Base-by-base conservation (phyloP, 2,797 vertebrate species). In the Sphaeramia orbicularis region DNA sequence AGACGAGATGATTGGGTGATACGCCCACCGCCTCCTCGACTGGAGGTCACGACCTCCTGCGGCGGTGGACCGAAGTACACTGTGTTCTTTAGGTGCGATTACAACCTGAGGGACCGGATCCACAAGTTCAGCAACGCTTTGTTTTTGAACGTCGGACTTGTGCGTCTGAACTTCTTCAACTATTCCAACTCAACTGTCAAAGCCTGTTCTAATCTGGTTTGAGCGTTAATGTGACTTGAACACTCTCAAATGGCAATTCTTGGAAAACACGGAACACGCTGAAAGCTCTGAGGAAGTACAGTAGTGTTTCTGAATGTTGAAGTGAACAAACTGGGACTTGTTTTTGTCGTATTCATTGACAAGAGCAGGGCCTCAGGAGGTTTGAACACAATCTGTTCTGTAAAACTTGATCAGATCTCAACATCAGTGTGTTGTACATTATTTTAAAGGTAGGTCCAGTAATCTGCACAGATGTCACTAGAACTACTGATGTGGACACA, bases 1-100 rank as follows among this genome's bases (percentile, higher is more conserved):
- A 42, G 75, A 76, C 64, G 82, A 84, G 70, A 78, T 71, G 69
- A 86, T 47, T 50, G 74, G 32, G 44, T 21, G 48, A 50, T 44
- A 48, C 43, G n/a, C 50, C 65, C 49, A 40, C 43, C 12, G 7
- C 15, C 32, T 44, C 38, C 50, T 47, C 55, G 14, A 68, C 57
- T 55, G 1, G 0, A 24, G 65, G 63, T 76, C 55, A 10, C 12
- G 41, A 74, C 76, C 67, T 7, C n/a, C 14, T 7, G 19, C 12
- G 58, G 54, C 8, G 1, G 1, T 0, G 41, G 55, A 51, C 27
- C 49, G 32, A n/a, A 38, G 54, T 47, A 10, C 56, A 61, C 18
- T 51, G 48, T 38, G 43, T 63, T 67, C 47, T 64, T 44, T 44
- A 40, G 61, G 64, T 43, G 61, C 54, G 37, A 64, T 69, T 73